Evolutionary conservation across 2,888 invertebrate species (phyloP), one percentile per base, ranked within the genome.

Genomic region (Griposia aprilina): DNA sequence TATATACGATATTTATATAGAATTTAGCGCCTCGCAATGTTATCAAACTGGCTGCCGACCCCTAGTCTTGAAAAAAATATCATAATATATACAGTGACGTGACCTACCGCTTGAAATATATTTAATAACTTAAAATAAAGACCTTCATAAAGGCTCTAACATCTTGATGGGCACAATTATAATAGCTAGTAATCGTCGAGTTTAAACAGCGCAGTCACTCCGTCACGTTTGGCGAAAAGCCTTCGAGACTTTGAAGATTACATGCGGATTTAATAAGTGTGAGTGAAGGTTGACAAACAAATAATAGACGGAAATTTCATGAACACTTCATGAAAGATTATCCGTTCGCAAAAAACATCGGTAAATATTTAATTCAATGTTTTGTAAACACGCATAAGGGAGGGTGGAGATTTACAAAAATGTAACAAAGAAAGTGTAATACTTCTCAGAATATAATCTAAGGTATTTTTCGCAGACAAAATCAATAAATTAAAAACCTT

Each of bases 261-360:
- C 71, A 75, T 63, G 77, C 83, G 74, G 78, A 83, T 85, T 85
- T 83, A 83, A 78, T 81, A 74, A 74, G 55, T 65, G n/a, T 69
- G 82, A 59, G 67, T 68, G 86, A 83, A 83, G 83, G 83, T 82
- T 85, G 82, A 77, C 74, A 83, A 83, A 80, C 76, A 80, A 76
- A 72, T 85, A 76, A 62, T 72, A 74, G 60, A 57, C 62, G 85
- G 85, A 84, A 74, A 80, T n/a, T n/a, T n/a, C n/a, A n/a, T 71
- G 17, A 59, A 80, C 36, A 63, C 59, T 60, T 52, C n/a, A 26
- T 30, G 7, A 79, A 57, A 68, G 57, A 71, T 63, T 26, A 67
- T 52, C 36, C 45, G 62, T 67, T 78, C 57, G 48, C 13, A 36
- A 48, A 82, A 66, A 68, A 45, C 13, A 17, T 62, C 7, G 5